Evolutionary conservation across 1,140 invertebrate genomes (phyloP).

Genomic region (Panagrolaimus sp.): DNA sequence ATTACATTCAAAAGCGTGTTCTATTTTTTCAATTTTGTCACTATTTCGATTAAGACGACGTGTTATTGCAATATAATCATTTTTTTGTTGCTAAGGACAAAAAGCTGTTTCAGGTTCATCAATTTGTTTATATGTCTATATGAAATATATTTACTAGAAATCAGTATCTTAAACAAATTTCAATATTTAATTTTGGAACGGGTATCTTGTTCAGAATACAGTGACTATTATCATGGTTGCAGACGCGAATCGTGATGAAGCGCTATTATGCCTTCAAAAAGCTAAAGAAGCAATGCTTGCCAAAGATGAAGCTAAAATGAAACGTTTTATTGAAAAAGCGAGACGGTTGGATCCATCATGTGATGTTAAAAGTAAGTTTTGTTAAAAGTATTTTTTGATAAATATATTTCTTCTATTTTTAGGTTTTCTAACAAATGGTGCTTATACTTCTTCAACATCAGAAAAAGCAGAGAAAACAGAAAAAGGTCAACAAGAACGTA

Average conservation of each 20-base stretch:
- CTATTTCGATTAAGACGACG: too few species aligned
- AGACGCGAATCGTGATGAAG: slow-evolving; percentile 47
- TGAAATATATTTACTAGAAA: too few species aligned
- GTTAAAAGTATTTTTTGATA: background rate
- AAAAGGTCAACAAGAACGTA: slow-evolving; percentile 39
- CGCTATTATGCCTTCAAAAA: slow-evolving; percentile 37
- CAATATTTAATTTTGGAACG: too few species aligned
- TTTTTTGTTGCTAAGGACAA: too few species aligned
- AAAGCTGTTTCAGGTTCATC: too few species aligned
- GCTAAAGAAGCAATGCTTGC: slow-evolving; percentile 46
- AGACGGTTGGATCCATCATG: slow-evolving; percentile 49
- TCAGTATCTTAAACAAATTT: too few species aligned
- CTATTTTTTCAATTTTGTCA: too few species aligned
- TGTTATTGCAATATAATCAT: too few species aligned
- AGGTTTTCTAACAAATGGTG: slow-evolving; percentile 25
- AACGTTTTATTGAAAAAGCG: slow-evolving; percentile 47
- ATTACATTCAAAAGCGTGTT: too few species aligned
- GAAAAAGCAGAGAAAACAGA: slow-evolving; percentile 13
- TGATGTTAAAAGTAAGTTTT: slow-evolving; percentile 48
- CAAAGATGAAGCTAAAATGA: slow-evolving; percentile 42
- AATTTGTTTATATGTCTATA: too few species aligned
- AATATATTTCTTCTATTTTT: background rate
- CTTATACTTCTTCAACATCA: slow-evolving; percentile 20
- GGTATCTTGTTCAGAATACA: too few species aligned
- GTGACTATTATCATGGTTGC: slow-evolving; percentile 31